Evolutionary conservation across 64 coral and sea anemone genomes (phyloP).

Genomic region (Dendronephthya gigantea): DNA sequence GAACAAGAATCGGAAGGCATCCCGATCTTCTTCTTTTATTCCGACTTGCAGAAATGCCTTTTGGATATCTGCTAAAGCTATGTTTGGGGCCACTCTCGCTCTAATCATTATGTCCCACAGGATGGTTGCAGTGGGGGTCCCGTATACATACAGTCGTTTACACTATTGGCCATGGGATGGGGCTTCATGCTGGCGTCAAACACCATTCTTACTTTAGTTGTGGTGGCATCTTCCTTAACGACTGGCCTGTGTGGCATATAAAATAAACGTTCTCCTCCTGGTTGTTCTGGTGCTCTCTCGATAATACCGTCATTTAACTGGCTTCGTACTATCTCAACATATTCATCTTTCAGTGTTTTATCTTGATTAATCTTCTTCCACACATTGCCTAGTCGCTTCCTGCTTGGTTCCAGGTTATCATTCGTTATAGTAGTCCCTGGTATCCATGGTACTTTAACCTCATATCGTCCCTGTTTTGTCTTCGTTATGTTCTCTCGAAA

Average conservation of each 20-base stretch:
- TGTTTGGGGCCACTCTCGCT: not conserved
- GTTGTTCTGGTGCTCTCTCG: not conserved
- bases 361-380: not conserved
- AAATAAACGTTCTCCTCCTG: not conserved
- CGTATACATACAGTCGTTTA: not conserved
- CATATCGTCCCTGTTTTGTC: not conserved
- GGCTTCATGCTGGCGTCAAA: not conserved
- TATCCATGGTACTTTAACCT: not conserved
- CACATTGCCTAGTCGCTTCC: not conserved
- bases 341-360: not conserved
- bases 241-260: constrained; percentile 14
- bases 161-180: not conserved
- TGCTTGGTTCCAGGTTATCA: not conserved
- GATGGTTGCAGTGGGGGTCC: not conserved
- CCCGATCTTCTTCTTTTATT: not conserved
- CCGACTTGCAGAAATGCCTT: not conserved
- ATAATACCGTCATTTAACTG: not conserved
- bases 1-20: not conserved
- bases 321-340: not conserved
- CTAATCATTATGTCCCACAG: not conserved
- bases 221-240: not conserved
- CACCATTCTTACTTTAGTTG: not conserved
- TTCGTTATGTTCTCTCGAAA: not conserved
- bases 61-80: not conserved
- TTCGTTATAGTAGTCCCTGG: not conserved